Base-by-base conservation (phyloP, 2,888 invertebrate species). In the Nebria salina region DNA sequence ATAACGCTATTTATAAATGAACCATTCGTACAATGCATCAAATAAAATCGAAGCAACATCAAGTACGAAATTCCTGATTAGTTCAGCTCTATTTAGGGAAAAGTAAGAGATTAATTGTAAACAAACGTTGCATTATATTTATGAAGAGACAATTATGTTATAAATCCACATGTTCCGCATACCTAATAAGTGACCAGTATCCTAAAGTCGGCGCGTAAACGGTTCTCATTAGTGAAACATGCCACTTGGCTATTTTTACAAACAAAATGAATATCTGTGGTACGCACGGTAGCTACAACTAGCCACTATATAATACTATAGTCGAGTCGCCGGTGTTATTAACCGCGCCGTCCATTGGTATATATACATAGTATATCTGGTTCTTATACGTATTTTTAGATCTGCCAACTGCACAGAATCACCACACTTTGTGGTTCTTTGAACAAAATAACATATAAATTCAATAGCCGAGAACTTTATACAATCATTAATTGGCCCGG, bases 201-300 rank as follows among this genome's bases (percentile, higher is more conserved):
- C 2, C 34, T 34, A 34, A 34, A 34, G 4, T 34, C 34, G 5
- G 34, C 34, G 34, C 34, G 34, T 34, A 54, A 54, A 54, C 13
- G 54, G 54, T 54, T 54, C 54, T 54, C 54, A 54, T 54, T 54
- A 54, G 54, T 54, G 54, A 54, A 54, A 54, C 54, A 54, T 54
- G 54, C 54, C 54, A 54, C 54, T 54, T 54, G 54, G 54, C 54
- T 54, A 54, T 54, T 54, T 54, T 54, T 54, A 54, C 54, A 7
- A 54, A 54, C 54, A 54, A 54, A 54, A 54, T 54, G 54, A 54
- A 54, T 54, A 54, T 54, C 54, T 34, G 34, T 34, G 34, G 34
- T 34, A 54, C 54, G 54, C 54, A 54, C 54, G 54, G 54, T 54
- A 54, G 43, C 43, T 43, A 43, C 9, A 43, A 9, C 20, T 54